Percentiles rank a stretch among this genome's conserved stretches.
phyloP scores from a whole-genome alignment of 2,888 invertebrate genomes.

The Chrysina gloriosa region DNA sequence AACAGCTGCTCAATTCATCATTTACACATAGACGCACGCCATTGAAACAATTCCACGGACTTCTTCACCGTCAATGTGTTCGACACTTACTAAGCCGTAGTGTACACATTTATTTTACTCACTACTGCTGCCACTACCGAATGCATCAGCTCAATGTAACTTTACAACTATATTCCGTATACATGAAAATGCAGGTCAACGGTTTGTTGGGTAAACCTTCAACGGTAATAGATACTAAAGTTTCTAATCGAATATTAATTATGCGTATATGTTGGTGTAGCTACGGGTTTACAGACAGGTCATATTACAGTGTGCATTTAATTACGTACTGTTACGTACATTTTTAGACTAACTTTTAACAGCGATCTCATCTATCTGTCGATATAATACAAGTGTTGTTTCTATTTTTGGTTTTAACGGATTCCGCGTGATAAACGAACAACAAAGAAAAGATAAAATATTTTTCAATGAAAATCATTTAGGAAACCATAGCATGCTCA shows the following conservation, averaged over 20 bases:
- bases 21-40: constrained; percentile 25
- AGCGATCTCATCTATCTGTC: too few species aligned
- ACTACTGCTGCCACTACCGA: constrained; percentile 32
- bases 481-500: too few species aligned
- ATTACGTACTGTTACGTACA: too few species aligned
- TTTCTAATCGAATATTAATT: constrained; percentile 36
- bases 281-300: too few species aligned
- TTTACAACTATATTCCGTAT: constrained; percentile 32
- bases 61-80: constrained; percentile 35
- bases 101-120: constrained; percentile 39
- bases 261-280: not conserved
- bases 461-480: too few species aligned
- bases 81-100: constrained; percentile 30
- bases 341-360: too few species aligned
- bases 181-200: constrained; percentile 43
- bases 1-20: constrained; percentile 16
- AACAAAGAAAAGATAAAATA: too few species aligned
- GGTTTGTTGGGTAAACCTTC: constrained; percentile 31
- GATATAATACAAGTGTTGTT: too few species aligned
- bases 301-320: too few species aligned
- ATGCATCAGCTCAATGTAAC: constrained; percentile 36
- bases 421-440: too few species aligned
- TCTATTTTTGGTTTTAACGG: too few species aligned
- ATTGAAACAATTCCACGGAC: constrained; percentile 22
- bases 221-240: constrained; percentile 18